These are phyloP conservation scores for Galago senegalensis DNA, from an alignment of 2,797 vertebrate genomes.

Conservation along the genomic window DNA sequence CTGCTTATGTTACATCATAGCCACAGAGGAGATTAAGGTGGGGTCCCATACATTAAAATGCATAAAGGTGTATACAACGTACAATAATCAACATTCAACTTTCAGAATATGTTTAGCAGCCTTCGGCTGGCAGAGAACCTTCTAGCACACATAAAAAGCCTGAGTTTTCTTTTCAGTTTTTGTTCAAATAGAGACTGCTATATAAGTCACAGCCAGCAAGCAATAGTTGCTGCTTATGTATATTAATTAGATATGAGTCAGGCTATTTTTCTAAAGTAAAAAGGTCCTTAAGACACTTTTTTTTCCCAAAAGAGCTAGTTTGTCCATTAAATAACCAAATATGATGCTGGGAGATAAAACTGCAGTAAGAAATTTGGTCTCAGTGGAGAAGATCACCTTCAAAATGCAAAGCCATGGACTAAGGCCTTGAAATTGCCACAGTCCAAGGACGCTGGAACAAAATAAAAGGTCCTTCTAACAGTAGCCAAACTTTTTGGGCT, in stretches of 20 bases:
- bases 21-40: background rate
- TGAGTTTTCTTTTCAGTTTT: conserved; percentile 40
- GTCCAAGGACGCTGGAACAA: background rate
- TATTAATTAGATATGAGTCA: conserved; percentile 39
- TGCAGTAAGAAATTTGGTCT: background rate
- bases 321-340: background rate
- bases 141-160: background rate
- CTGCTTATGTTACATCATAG: background rate
- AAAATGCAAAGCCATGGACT: background rate
- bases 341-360: background rate
- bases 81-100: background rate
- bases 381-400: background rate
- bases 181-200: background rate
- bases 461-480: background rate
- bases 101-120: background rate
- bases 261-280: background rate
- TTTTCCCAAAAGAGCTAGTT: background rate
- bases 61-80: background rate
- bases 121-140: background rate
- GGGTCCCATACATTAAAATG: background rate
- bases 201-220: background rate
- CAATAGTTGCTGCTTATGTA: background rate
- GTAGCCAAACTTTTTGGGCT: background rate
- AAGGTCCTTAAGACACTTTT: background rate
- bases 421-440: background rate